Evolutionary conservation across 1,140 invertebrate genomes (phyloP), one percentile per base, ranked within the genome.

Genomic region (Macrobrachium rosenbergii): DNA sequence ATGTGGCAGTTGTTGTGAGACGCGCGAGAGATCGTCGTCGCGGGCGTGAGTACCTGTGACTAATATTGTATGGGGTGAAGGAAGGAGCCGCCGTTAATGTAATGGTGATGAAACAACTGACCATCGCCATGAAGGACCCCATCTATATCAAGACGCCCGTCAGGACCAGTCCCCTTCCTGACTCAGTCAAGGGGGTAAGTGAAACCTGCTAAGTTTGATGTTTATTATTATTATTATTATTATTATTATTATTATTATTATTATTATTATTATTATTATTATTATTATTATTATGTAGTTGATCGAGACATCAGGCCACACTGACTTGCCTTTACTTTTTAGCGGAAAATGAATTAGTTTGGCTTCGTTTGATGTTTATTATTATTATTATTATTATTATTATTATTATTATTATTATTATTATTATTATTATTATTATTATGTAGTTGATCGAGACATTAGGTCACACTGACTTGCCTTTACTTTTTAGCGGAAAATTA

Each of bases 121-220:
- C 82, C 17, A 73, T 76, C 72, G 82, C 82, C 72, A 83, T 83
- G 82, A 83, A 83, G 72, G 82, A 83, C 45, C 82, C 82, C 17
- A 77, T 76, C 58, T 83, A 83, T 58, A 83, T 83, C 82, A 75
- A 83, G 12, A 59, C 82, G 8, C 58, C 72, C 12, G 17, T 73
- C 0, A 75, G 82, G 73, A 28, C 82, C 58, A 83, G 82, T 28
- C 82, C 82, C 23, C 82, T 83, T 11, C 82, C 82, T 5, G 82
- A 83, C 72, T 43, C 82, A 10, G 72, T 76, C 59, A 83, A 83
- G 8, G 82, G 52, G 82, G 82, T 83, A 16, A 83, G 82, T 83
- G 23, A 19, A 19, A n/a, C n/a, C n/a, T 23, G 52, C 76, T 58
- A 5, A 5, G 19, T 19, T 28, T 60, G 5, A 19, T 28, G 17